Percentiles rank a stretch among this genome's conserved stretches.
Evolutionary conservation across 2,113 vertebrate species (phyloP).

Genomic region (Notechis scutatus): DNA sequence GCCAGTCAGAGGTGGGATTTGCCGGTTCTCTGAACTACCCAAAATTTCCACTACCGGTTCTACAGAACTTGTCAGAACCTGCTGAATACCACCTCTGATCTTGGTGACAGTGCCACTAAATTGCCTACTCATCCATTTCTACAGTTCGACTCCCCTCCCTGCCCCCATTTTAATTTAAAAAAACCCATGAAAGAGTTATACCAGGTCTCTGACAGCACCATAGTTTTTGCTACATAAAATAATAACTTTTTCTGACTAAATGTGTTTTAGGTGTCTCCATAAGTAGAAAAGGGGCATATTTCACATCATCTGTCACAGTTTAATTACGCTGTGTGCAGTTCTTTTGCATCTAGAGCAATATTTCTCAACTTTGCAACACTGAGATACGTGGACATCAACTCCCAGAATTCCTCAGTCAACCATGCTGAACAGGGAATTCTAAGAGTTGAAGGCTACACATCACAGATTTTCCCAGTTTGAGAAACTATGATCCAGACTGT

Average conservation of each 20-base stretch:
- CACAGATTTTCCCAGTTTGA: background rate
- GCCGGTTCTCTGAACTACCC: no score
- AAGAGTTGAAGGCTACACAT: background rate
- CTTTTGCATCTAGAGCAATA: background rate
- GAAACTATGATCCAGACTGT: background rate
- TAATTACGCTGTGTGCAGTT: background rate
- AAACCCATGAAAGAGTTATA: constrained; percentile 8
- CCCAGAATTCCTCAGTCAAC: background rate
- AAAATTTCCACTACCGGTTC: no score
- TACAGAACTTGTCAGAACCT: no score
- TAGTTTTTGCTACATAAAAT: constrained; percentile 6
- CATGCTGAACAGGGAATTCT: background rate
- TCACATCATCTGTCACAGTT: background rate
- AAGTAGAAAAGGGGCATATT: background rate
- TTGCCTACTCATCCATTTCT: background rate
- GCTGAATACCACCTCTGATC: no score
- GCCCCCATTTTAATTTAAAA: constrained; percentile 2
- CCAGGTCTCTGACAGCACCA: background rate
- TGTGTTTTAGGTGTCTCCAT: background rate
- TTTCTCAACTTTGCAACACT: background rate
- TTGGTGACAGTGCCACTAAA: background rate
- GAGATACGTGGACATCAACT: background rate
- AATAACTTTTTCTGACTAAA: constrained; percentile 26
- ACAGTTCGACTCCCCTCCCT: background rate
- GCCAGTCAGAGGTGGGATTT: no score